Conservation (phyloP, 2,113 vertebrate species). For the Thamnophis sirtalis region DNA sequence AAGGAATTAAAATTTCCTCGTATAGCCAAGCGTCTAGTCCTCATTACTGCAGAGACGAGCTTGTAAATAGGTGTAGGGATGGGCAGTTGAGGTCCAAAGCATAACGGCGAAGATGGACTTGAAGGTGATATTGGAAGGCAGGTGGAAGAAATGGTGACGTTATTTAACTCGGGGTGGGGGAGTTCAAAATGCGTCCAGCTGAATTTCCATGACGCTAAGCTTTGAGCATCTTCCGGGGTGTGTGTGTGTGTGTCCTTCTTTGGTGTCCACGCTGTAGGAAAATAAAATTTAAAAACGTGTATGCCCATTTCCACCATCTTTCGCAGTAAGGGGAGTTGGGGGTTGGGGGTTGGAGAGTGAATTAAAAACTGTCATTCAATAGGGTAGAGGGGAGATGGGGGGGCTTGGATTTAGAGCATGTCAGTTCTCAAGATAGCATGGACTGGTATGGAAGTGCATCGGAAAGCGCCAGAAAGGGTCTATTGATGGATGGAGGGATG, state of each 20-base stretch:
- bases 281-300: neutral
- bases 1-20: neutral
- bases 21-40: neutral
- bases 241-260: too few relatives aligned
- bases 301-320: neutral
- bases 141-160: fast-evolving
- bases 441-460: too few relatives aligned
- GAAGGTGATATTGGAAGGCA: neutral
- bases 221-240: neutral
- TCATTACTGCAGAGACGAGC: neutral
- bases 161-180: neutral
- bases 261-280: neutral
- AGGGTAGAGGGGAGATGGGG: too few relatives aligned
- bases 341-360: neutral
- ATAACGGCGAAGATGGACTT: neutral
- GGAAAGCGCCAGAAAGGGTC: neutral
- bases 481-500: neutral
- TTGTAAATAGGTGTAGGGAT: neutral
- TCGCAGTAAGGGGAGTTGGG: neutral
- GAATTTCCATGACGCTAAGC: neutral
- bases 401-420: too few relatives aligned
- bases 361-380: neutral
- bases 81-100: neutral
- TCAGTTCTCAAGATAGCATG: neutral
- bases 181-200: neutral